phyloP scores from a whole-genome alignment of 2,797 vertebrate species.

The Neomorphus geoffroyi region DNA sequence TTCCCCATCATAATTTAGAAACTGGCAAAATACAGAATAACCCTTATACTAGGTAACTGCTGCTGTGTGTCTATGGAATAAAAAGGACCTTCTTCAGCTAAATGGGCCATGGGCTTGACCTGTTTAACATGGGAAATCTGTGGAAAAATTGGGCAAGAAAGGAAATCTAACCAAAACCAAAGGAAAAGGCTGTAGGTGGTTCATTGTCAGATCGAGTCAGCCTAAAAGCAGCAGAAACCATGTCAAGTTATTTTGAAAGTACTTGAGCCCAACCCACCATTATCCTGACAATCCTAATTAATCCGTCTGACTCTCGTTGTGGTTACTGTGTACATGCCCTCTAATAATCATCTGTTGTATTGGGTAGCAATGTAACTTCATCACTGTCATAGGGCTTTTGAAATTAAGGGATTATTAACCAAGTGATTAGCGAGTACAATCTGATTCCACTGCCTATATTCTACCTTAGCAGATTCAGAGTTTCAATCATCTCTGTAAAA shows the following conservation, averaged over 20 bases:
- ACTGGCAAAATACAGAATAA: neutral
- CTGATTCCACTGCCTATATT: neutral
- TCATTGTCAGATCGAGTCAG: neutral
- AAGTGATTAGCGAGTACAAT: neutral
- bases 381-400: neutral
- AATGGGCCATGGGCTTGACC: neutral
- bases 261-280: neutral
- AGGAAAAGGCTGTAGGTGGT: neutral
- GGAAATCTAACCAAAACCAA: neutral
- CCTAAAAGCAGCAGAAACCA: neutral
- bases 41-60: neutral
- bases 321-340: neutral
- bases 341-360: neutral
- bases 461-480: neutral
- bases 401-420: neutral
- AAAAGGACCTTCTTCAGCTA: neutral
- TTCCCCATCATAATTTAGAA: neutral
- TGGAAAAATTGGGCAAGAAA: neutral
- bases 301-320: neutral
- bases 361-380: neutral
- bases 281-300: neutral
- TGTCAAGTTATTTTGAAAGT: neutral
- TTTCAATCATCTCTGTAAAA: neutral
- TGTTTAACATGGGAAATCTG: neutral
- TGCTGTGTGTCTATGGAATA: neutral